Evolutionary conservation across 1,140 invertebrate genomes (phyloP), one percentile per base, ranked within the genome.

Genomic region (Sesamia nonagrioides): DNA sequence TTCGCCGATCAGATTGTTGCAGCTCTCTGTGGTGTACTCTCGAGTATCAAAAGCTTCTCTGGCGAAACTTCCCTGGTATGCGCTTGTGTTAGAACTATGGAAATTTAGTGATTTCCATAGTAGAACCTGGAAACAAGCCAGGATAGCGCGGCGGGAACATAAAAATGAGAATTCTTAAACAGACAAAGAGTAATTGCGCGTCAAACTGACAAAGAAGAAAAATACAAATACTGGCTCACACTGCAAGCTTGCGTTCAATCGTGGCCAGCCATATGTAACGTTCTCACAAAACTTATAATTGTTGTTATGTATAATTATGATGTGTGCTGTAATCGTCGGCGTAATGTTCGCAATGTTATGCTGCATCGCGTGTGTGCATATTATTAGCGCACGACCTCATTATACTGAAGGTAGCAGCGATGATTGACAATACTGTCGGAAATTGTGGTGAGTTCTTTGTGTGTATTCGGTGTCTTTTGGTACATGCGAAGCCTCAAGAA

Each of bases 261-360:
- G 66, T 69, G 66, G 66, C 2, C 54, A 73, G 35, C 37, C 35
- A 56, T 63, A 61, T 56, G 56, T 75, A 50, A 48, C 52, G 52
- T 61, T 50, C 60, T 18, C 40, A 63, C 73, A 33, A 63, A 63
- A 75, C 61, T 52, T 56, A 68, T 77, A 77, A 77, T 68, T 54
- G 61, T 48, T 17, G 58, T 77, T 66, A 77, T 77, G 48, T 66
- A 77, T 66, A 77, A 77, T 77, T 66, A 77, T 48, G 74, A 56
- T 5, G 27, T 77, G 18, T 68, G 74, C 48, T 54, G 60, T 77
- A 77, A 77, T 77, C 61, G 37, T 33, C 33, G 48, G 21, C 48
- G 61, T 77, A 68, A 66, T 52, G 61, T 54, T 66, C 61, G 58
- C 50, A 40, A 40, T 77, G 60, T 77, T 54, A 76, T 50, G 58